Evolutionary conservation across 2,113 vertebrate species (phyloP).

Genomic region (Oreocharis arfaki): DNA sequence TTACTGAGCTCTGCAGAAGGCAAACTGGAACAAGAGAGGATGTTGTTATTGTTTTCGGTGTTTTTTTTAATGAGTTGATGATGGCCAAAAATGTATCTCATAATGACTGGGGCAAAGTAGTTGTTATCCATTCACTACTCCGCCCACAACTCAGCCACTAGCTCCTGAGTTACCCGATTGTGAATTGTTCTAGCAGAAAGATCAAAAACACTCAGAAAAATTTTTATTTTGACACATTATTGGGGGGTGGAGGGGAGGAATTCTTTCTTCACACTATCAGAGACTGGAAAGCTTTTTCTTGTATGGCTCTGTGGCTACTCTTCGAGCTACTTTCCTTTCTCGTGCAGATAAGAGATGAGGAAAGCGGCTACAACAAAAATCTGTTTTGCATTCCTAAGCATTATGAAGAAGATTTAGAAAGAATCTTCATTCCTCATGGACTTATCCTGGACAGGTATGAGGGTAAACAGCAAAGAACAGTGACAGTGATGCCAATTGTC

Average conservation of each 20-base stretch:
- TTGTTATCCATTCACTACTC: background rate
- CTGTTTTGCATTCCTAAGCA: constrained; percentile 80
- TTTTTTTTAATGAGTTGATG: background rate
- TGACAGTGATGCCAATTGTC: background rate
- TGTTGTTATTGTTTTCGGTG: background rate
- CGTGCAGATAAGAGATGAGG: constrained; percentile 63
- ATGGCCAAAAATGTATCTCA: background rate
- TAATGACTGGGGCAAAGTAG: background rate
- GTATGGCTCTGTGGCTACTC: background rate
- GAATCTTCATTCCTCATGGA: constrained; percentile 81
- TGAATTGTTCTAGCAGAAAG: background rate
- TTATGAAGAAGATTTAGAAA: constrained; percentile 78
- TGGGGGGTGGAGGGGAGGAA: fast-evolving
- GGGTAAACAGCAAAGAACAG: background rate
- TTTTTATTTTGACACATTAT: background rate
- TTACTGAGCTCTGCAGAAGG: background rate
- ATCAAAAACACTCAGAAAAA: background rate
- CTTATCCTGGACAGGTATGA: constrained; percentile 82
- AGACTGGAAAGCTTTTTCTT: background rate
- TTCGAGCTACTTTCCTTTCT: background rate
- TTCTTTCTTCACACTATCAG: background rate
- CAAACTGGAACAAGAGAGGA: background rate
- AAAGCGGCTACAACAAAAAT: constrained; percentile 73
- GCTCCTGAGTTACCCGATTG: background rate
- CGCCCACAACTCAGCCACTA: background rate